A percentile compares a stretch with the other conserved stretches of the same genome.
Evolutionary conservation across 2,797 vertebrate genomes (phyloP).

Genomic region (Hafferia zeledoni): DNA sequence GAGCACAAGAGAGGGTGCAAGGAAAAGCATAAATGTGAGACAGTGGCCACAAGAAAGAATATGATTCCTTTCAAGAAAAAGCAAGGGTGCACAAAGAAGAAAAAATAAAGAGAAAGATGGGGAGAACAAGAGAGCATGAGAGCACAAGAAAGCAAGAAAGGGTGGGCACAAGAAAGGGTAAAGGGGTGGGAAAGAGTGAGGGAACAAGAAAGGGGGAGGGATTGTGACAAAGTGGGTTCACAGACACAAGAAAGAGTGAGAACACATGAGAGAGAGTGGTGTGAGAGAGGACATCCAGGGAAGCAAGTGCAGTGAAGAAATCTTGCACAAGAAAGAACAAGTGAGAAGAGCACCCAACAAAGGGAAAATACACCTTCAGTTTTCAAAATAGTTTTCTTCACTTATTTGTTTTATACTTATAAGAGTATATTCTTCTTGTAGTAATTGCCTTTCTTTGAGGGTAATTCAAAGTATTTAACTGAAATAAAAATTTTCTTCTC

Average conservation of each 20-base stretch:
- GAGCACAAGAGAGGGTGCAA: neutral
- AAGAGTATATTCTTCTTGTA: neutral
- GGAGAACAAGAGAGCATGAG: neutral
- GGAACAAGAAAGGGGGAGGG: neutral
- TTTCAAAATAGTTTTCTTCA: neutral
- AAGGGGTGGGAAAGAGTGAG: neutral
- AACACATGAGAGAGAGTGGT: rapidly evolving
- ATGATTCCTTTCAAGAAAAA: neutral
- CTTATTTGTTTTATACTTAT: neutral
- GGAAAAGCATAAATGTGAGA: neutral
- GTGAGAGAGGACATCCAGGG: neutral
- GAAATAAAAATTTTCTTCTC: neutral
- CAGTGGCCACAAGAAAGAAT: neutral
- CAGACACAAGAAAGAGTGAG: neutral
- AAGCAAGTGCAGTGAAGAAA: neutral
- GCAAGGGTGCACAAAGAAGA: neutral
- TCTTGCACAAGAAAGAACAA: neutral
- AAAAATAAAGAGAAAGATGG: neutral
- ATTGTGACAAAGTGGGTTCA: neutral
- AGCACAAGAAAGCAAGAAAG: neutral
- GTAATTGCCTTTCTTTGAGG: neutral
- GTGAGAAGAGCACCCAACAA: neutral
- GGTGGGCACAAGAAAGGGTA: neutral
- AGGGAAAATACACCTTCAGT: neutral
- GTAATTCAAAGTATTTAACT: neutral